phyloP scores from a whole-genome alignment of 2,888 invertebrate genomes.

The Nemapogon koenigi region DNA sequence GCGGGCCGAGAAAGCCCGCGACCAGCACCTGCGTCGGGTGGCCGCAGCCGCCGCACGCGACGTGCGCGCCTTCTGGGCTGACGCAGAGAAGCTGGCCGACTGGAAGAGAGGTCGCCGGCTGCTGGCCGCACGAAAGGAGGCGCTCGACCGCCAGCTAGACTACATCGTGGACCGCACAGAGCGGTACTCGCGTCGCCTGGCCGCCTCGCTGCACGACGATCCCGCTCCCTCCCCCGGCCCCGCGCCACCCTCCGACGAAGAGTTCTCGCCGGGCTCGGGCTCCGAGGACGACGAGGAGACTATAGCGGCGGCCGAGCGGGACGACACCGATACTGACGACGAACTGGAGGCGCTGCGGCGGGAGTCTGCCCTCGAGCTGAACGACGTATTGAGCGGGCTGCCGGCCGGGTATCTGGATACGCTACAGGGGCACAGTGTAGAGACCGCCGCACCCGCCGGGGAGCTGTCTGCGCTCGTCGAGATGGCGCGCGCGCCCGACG shows the following conservation, averaged over 20 bases:
- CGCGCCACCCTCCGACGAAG: conserved; percentile 62
- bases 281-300: conserved; percentile 93
- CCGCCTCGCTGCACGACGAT: conserved; percentile 39
- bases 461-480: conserved; percentile 50
- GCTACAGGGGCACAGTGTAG: conserved; percentile 66
- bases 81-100: conserved; percentile 96
- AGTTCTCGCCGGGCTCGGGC: conserved; percentile 79
- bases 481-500: conserved; percentile 5
- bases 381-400: conserved; percentile 81
- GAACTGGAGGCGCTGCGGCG: conserved; percentile 87
- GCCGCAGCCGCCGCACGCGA: conserved; percentile 93
- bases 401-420: conserved; percentile 79
- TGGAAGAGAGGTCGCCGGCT: conserved; percentile 91
- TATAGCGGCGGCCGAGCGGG: conserved; percentile 84
- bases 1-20: conserved; percentile 91
- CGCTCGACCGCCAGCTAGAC: conserved; percentile 94
- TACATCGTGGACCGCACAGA: conserved; percentile 99
- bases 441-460: conserved; percentile 59
- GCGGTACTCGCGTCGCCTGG: conserved; percentile 90
- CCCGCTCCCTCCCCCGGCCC: conserved; percentile 20
- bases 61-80: conserved; percentile 93
- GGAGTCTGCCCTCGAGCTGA: conserved; percentile 88
- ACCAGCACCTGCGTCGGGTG: conserved; percentile 82
- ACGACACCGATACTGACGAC: conserved; percentile 62
- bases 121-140: conserved; percentile 94